Evolutionary conservation across 2,797 vertebrate genomes (phyloP), one percentile per base, ranked within the genome.

Genomic region (Bovichtus variegatus): DNA sequence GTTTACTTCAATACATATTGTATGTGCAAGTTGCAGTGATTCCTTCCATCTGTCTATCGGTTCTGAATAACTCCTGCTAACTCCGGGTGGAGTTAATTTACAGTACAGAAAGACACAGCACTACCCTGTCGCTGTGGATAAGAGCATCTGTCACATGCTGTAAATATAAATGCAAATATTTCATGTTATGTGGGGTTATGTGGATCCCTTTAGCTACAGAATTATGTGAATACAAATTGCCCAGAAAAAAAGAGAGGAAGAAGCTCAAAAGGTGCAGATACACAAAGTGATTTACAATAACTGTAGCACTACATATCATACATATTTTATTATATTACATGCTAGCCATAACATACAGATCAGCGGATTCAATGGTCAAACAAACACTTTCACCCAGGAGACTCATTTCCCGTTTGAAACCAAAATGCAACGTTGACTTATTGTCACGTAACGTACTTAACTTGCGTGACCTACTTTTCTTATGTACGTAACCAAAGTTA

Each of bases 151-250:
- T 58, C 77, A 71, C 59, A 50, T 66, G 51, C 61, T 71, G 23
- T 50, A 36, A 29, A 74, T 71, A 49, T 61, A 55, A 81, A 67
- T 64, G 58, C 53, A 57, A 78, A 82, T 46, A 72, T 73, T 76
- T 65, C 34, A 80, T 74, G 43, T 47, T 31, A 51, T 57, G 58
- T 23, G 43, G 36, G 50, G 41, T 76, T 47, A 71, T 82, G 70
- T 49, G 67, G 62, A 87, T 62, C n/a, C 41, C n/a, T 74, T 62
- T 57, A 41, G 63, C 12, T 18, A 53, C 38, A 59, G 4, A 66
- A 54, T 41, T 34, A 19, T 27, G 11, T 64, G 8, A 71, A 73
- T 66, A 60, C 40, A 68, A 71, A 83, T 78, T 36, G 43, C 49
- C 13, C 23, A 74, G 36, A 6, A 29, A 62, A 36, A 55, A 23